A percentile compares a stretch with the other conserved stretches of the same genome.
Evolutionary conservation across 2,888 invertebrate species (phyloP).

Genomic region (Andricus quercusramuli): DNA sequence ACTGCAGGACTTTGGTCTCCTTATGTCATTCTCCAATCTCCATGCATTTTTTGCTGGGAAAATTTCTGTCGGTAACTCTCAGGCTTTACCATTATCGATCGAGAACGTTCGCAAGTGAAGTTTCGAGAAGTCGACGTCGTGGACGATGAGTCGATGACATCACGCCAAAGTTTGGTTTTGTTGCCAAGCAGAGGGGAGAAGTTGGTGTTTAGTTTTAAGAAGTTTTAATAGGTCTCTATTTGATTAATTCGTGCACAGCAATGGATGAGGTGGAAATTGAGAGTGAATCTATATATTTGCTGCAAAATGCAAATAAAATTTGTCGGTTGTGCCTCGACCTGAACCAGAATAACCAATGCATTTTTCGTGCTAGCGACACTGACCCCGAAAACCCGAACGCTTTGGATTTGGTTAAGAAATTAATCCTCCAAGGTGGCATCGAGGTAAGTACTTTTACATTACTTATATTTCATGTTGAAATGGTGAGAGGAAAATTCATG

Average conservation of each 20-base stretch:
- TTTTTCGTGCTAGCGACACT: conserved; percentile 57
- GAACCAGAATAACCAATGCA: conserved; percentile 62
- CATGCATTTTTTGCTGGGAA: no score
- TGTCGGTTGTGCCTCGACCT: conserved; percentile 68
- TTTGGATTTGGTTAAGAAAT: conserved; percentile 59
- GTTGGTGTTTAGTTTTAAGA: background rate
- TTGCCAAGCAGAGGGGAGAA: background rate
- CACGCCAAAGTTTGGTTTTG: conserved; percentile 24
- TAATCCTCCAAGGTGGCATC: conserved; percentile 67
- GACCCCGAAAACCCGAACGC: conserved; percentile 47
- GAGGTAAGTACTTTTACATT: conserved; percentile 61
- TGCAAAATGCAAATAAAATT: conserved; percentile 49
- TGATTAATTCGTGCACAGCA: background rate
- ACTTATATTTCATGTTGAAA: background rate
- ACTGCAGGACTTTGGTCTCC: no score
- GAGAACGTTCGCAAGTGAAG: no score
- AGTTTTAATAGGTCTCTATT: background rate
- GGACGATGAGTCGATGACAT: background rate
- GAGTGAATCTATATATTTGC: conserved; percentile 41
- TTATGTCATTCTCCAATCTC: no score
- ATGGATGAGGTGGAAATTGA: conserved; percentile 51
- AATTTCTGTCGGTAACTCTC: no score
- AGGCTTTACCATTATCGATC: no score
- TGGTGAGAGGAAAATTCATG: background rate
- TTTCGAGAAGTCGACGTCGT: no score